phyloP scores from a whole-genome alignment of 2,113 vertebrate species.

The Butastur rufipennis region DNA sequence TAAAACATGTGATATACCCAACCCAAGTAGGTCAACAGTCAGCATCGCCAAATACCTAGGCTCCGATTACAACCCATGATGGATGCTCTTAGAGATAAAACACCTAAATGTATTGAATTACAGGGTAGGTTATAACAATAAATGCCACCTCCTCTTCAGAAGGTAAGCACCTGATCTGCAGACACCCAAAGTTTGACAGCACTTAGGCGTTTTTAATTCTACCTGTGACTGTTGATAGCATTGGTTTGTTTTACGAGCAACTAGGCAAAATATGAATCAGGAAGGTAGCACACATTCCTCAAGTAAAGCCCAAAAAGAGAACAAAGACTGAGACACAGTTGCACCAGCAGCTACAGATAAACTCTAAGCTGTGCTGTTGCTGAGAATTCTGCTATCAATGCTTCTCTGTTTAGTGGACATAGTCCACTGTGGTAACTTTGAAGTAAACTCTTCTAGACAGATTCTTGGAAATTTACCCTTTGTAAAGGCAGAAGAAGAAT shows the following conservation, averaged over 20 bases:
- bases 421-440: background rate
- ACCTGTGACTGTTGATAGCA: background rate
- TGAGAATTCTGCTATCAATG: background rate
- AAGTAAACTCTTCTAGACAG: background rate
- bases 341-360: background rate
- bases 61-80: background rate
- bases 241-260: background rate
- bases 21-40: background rate
- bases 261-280: background rate
- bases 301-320: background rate
- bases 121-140: background rate
- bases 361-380: background rate
- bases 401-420: background rate
- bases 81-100: background rate
- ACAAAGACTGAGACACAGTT: background rate
- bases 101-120: background rate
- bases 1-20: background rate
- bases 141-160: background rate
- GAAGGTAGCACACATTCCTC: background rate
- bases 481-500: background rate
- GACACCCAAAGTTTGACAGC: background rate
- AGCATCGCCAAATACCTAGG: accelerated
- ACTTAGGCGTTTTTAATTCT: background rate
- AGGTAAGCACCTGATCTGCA: background rate
- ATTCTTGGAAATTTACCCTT: background rate